Evolutionary conservation across 2,888 invertebrate species (phyloP), one percentile per base, ranked within the genome.

Genomic region (Physocephala rufipes): DNA sequence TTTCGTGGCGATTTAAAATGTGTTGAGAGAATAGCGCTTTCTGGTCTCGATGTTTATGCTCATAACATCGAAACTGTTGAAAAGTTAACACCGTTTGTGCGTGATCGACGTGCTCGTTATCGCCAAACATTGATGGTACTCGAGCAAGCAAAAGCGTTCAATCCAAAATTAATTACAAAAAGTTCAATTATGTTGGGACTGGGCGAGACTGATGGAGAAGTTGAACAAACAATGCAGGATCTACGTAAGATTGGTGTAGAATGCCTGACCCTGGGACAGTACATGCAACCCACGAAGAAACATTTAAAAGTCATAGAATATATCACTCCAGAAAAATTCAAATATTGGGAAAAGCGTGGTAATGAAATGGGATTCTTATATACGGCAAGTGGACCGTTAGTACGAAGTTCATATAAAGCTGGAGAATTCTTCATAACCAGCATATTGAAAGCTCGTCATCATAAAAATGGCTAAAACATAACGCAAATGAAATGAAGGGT

Each of bases 31-130:
- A 92, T 99, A 71, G 95, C 93, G 0, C 84, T 88, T 21, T 92
- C 94, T 72, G 96, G 96, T 0, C 88, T 99, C 0, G 98, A 99
- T 86, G 99, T 99, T 47, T 99, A 94, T 79, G 99, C 99, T 0
- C 99, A 99, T 86, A 99, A 99, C 85, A 93, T 99, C 49, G 99
- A 99, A 88, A 99, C 99, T 0, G 97, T 98, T 0, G 95, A 95
- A 82, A 88, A 91, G 74, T 87, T 97, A 47, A 97, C 97, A 59
- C 95, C 95, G 4, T 93, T 92, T 83, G 98, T 99, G 0, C 89
- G 99, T 72, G 99, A 99, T 84, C 92, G 94, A 30, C 89, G 99
- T 73, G 99, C 99, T 15, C 92, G 92, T 87, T 99, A 94, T 82
- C 89, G 91, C 64, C 99, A 99, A 86, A 96, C 98, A 0, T 83